Conservation (phyloP, 2,888 invertebrate genomes). For the Coenonympha glycerion region DNA sequence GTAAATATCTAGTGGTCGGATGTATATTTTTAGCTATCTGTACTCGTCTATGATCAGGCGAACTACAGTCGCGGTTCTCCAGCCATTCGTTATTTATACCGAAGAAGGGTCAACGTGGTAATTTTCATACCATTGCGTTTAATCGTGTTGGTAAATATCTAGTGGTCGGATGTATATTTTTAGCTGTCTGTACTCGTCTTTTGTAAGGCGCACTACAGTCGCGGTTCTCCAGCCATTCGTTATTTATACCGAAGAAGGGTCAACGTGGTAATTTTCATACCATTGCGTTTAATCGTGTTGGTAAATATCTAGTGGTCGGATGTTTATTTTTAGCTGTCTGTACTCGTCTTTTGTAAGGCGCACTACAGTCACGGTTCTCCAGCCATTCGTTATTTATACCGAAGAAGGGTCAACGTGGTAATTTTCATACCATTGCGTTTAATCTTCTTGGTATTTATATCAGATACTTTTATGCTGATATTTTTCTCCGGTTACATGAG, state of each 20-base stretch:
- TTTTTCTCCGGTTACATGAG: too few species aligned
- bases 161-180: too few species aligned
- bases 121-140: neutral
- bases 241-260: constrained; percentile 56
- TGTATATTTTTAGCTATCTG: too few species aligned
- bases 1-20: neutral
- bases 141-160: neutral
- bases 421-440: neutral
- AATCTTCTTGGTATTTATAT: neutral
- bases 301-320: neutral
- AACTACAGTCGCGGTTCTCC: constrained; percentile 69
- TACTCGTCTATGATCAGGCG: too few species aligned
- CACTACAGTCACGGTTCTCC: constrained; percentile 69
- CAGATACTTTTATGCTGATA: too few species aligned
- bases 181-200: too few species aligned
- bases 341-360: too few species aligned
- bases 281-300: neutral
- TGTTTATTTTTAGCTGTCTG: too few species aligned
- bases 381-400: constrained; percentile 72
- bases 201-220: constrained; percentile 66
- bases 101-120: neutral
- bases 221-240: constrained; percentile 70
- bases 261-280: neutral
- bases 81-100: constrained; percentile 72
- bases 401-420: neutral